phyloP scores from a whole-genome alignment of 1,140 invertebrate species.

The Microplitis mediator region DNA sequence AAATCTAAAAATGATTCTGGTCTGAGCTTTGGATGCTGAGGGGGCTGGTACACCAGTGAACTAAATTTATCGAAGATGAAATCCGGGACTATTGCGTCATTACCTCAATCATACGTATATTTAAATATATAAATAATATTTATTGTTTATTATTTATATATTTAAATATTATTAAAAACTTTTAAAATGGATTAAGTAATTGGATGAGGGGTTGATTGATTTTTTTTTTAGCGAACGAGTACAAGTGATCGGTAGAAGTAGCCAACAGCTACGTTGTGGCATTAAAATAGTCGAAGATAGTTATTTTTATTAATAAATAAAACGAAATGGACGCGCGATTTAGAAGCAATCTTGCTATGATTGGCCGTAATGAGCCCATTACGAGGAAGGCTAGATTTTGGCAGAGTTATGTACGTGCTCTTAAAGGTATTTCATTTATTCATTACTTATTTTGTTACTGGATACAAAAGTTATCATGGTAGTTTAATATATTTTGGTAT shows the following conservation, averaged over 20 bases:
- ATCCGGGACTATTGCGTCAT: constrained; percentile 50
- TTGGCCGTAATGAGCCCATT: constrained; percentile 87
- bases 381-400: constrained; percentile 91
- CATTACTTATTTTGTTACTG: neutral
- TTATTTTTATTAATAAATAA: constrained; percentile 3
- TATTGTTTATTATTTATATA: neutral
- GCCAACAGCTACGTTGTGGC: constrained; percentile 5
- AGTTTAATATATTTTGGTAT: neutral
- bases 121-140: neutral
- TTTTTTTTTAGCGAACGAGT: constrained; percentile 72
- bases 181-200: neutral
- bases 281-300: neutral
- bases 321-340: constrained; percentile 80
- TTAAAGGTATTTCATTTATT: constrained; percentile 74
- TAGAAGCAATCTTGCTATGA: constrained; percentile 89
- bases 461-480: too few species aligned
- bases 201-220: too few species aligned
- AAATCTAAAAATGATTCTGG: constrained; percentile 53
- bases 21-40: constrained; percentile 31
- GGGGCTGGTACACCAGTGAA: constrained; percentile 39
- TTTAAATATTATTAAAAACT: neutral
- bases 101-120: constrained; percentile 23
- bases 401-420: constrained; percentile 87
- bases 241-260: constrained; percentile 51
- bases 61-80: constrained; percentile 59